phyloP scores from a whole-genome alignment of 2,113 vertebrate genomes.

The Corydoras maculifer region DNA sequence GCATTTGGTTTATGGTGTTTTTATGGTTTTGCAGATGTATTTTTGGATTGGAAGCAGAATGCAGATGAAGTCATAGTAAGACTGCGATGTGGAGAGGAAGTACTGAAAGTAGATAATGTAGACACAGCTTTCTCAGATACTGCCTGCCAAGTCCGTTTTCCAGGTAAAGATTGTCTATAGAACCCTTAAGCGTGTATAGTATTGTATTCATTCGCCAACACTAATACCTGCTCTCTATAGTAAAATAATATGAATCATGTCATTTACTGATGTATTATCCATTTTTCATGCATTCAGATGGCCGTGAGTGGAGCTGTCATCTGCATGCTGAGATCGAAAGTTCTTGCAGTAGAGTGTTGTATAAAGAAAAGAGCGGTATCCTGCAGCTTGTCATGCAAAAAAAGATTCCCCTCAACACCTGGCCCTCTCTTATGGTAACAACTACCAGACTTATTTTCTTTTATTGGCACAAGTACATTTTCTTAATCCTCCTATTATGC shows the following conservation, averaged over 20 bases:
- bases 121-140: constrained; percentile 78
- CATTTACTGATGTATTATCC: too few relatives aligned
- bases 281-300: constrained; percentile 61
- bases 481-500: not conserved
- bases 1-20: constrained; percentile 11
- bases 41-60: constrained; percentile 93
- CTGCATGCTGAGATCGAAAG: constrained; percentile 89
- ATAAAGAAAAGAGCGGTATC: constrained; percentile 80
- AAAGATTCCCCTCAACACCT: constrained; percentile 88
- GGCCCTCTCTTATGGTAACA: constrained; percentile 81
- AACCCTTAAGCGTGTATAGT: not conserved
- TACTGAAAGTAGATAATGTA: constrained; percentile 74
- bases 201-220: not conserved
- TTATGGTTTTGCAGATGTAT: constrained; percentile 67
- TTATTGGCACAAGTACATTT: not conserved
- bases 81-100: constrained; percentile 72
- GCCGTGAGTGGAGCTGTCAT: constrained; percentile 86
- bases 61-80: constrained; percentile 84
- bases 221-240: not conserved
- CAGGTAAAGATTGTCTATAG: constrained; percentile 65
- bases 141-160: constrained; percentile 76
- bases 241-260: not conserved
- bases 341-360: constrained; percentile 83
- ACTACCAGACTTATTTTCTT: not conserved
- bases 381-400: constrained; percentile 86